phyloP scores from a whole-genome alignment of 2,888 invertebrate genomes.

The Mesorhabditis belari region DNA sequence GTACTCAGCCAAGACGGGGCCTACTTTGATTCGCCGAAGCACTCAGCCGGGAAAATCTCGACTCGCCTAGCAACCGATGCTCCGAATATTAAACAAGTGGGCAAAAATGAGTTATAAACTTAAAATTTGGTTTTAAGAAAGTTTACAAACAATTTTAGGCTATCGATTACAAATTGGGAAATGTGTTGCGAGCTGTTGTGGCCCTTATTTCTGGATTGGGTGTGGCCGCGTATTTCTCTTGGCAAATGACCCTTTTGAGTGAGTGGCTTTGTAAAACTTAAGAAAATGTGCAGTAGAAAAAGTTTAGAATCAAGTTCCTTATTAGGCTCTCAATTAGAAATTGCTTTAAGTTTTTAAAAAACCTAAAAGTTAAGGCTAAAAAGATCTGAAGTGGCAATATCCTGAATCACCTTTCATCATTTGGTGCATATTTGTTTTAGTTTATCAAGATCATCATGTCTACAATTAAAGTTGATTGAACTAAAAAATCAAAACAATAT shows the following conservation, averaged over 20 bases:
- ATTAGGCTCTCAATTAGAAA: too few relatives aligned
- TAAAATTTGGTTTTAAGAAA: background rate
- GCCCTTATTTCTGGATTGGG: slow-evolving; percentile 33
- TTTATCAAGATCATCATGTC: too few relatives aligned
- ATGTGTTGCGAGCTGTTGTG: slow-evolving; percentile 52
- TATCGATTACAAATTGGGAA: slow-evolving; percentile 55
- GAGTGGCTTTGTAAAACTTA: slow-evolving; percentile 53
- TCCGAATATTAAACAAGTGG: slow-evolving; percentile 45
- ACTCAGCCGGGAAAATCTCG: slow-evolving; percentile 54
- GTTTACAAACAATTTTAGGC: slow-evolving; percentile 47
- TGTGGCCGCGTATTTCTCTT: slow-evolving; percentile 55
- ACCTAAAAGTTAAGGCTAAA: too few relatives aligned
- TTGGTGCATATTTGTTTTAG: too few relatives aligned
- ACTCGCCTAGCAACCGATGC: slow-evolving; percentile 57
- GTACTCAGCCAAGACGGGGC: slow-evolving; percentile 55
- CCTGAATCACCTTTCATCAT: too few relatives aligned
- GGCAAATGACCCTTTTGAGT: slow-evolving; percentile 57
- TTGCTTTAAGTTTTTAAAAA: too few relatives aligned
- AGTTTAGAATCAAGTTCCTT: too few relatives aligned
- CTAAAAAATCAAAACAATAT: too few relatives aligned
- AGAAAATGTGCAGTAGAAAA: too few relatives aligned
- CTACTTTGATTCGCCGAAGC: slow-evolving; percentile 56
- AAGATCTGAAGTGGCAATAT: too few relatives aligned
- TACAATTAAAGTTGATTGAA: too few relatives aligned
- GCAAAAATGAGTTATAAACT: background rate